phyloP scores from a whole-genome alignment of 2,888 invertebrate genomes.

The Deilephila elpenor region DNA sequence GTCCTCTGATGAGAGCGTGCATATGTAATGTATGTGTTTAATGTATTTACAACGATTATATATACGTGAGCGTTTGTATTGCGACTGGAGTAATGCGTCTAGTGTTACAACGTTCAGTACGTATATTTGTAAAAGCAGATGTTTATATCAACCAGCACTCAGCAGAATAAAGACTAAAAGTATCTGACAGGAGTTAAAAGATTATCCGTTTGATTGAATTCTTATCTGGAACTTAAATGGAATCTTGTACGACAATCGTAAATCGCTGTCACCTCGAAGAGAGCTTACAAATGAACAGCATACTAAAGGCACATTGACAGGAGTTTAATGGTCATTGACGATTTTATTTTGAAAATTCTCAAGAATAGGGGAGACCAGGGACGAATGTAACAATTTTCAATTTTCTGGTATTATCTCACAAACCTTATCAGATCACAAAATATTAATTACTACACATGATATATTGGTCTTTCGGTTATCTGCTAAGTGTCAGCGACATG shows the following conservation, averaged over 20 bases:
- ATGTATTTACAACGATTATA: no score
- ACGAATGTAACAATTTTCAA: no score
- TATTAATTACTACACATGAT: no score
- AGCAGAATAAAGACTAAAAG: neutral
- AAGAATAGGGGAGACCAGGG: neutral
- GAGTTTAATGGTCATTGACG: neutral
- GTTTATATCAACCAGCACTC: neutral
- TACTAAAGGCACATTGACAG: constrained; percentile 1
- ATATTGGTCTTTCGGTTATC: no score
- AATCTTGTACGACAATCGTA: constrained; percentile 16
- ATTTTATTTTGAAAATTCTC: neutral
- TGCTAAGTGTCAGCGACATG: no score
- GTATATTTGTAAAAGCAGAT: neutral
- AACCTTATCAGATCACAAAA: no score
- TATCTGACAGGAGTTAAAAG: neutral
- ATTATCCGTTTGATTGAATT: constrained; percentile 17
- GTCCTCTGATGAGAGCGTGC: neutral
- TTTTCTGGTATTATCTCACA: no score
- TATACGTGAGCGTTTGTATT: no score
- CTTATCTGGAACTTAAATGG: constrained; percentile 9
- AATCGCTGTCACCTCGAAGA: constrained; percentile 12
- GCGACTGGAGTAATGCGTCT: no score
- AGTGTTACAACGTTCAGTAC: no score
- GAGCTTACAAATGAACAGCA: neutral
- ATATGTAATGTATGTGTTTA: neutral